phyloP scores from a whole-genome alignment of 2,888 invertebrate genomes.

The Sarcophaga carnaria region DNA sequence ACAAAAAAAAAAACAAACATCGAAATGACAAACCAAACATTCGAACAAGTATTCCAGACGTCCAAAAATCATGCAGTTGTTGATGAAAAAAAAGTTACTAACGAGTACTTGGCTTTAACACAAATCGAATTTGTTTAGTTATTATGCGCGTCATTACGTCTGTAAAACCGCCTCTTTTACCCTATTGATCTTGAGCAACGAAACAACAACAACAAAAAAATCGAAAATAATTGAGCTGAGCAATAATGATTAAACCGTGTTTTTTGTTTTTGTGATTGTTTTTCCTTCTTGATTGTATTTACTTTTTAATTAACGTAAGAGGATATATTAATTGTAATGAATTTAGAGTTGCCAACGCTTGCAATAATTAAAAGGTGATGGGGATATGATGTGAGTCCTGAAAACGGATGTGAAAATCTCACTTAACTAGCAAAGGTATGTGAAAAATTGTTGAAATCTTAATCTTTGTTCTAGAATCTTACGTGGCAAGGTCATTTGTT shows the following conservation, averaged over 20 bases:
- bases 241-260: constrained; percentile 9
- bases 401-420: no score
- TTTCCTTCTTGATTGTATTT: neutral
- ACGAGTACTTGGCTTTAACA: no score
- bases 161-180: neutral
- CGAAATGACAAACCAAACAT: neutral
- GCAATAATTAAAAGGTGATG: no score
- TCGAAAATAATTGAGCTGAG: constrained; percentile 6
- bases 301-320: neutral
- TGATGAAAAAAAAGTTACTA: neutral
- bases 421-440: no score
- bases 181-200: constrained; percentile 14
- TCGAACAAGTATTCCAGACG: constrained; percentile 2
- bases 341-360: neutral
- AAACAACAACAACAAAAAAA: neutral
- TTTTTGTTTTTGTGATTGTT: neutral
- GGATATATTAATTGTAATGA: neutral
- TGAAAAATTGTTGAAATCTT: no score
- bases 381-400: no score
- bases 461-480: no score
- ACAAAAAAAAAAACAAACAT: no score
- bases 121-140: constrained; percentile 3
- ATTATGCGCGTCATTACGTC: neutral
- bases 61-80: neutral
- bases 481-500: no score